phyloP scores from a whole-genome alignment of 2,797 vertebrate species.

The Peromyscus eremicus region DNA sequence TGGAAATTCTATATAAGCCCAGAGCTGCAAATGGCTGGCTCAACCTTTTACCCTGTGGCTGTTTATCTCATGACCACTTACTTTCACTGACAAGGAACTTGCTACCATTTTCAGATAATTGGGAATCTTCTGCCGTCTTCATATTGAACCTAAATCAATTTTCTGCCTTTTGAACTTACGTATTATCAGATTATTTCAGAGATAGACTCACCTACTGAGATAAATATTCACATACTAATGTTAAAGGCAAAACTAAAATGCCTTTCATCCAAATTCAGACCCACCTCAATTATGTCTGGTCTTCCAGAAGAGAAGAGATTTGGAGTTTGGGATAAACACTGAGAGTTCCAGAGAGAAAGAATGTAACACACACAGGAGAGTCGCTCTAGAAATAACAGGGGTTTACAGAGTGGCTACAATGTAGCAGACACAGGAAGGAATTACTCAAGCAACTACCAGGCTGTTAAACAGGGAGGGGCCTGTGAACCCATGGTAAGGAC shows the following conservation, averaged over 20 bases:
- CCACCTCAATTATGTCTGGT: constrained; percentile 41
- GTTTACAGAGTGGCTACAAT: not conserved
- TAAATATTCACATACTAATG: not conserved
- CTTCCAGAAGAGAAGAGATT: constrained; percentile 11
- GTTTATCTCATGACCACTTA: not conserved
- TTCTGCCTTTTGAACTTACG: not conserved
- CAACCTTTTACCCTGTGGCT: not conserved
- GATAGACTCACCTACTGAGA: not conserved
- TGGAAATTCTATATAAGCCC: not conserved
- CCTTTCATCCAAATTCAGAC: not conserved
- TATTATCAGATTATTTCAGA: constrained; percentile 48
- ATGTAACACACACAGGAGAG: not conserved
- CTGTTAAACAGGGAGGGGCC: not conserved
- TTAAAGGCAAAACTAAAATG: constrained; percentile 35
- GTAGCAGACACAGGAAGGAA: not conserved
- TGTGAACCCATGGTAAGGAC: not conserved
- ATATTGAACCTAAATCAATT: not conserved
- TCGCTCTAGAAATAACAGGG: constrained; percentile 33
- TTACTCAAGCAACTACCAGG: not conserved
- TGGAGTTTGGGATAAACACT: not conserved
- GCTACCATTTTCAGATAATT: not conserved
- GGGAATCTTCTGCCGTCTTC: not conserved
- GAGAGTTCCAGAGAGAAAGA: constrained; percentile 8
- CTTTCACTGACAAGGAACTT: not conserved
- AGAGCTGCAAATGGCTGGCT: not conserved